These are phyloP conservation scores for Ochropacha duplaris DNA, from an alignment of 2,888 invertebrate genomes.

Conservation along the genomic window DNA sequence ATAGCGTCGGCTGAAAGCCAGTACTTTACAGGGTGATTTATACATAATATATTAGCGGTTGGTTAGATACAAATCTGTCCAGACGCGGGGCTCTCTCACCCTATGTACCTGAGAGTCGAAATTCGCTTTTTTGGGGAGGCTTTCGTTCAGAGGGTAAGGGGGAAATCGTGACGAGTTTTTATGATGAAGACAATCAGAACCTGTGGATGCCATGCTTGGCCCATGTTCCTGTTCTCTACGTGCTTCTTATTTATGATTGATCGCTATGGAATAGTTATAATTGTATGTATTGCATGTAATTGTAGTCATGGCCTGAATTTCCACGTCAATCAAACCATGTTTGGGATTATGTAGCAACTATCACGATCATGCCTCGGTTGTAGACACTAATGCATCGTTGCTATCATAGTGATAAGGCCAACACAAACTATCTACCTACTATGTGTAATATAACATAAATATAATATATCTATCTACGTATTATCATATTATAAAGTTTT, in stretches of 20 bases:
- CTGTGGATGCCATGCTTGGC: constrained; percentile 49
- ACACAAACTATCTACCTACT: background rate
- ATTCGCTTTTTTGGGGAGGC: constrained; percentile 36
- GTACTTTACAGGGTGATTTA: background rate
- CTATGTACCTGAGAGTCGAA: constrained; percentile 26
- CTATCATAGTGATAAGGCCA: background rate
- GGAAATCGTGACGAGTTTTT: constrained; percentile 65
- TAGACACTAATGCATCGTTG: background rate
- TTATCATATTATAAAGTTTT: too few relatives aligned
- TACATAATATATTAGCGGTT: constrained; percentile 11
- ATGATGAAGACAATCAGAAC: constrained; percentile 68
- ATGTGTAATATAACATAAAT: too few relatives aligned
- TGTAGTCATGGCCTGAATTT: background rate
- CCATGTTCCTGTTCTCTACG: constrained; percentile 51
- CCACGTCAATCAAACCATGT: background rate
- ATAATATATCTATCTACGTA: too few relatives aligned
- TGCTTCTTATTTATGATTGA: constrained; percentile 25
- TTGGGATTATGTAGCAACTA: background rate
- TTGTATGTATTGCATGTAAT: background rate
- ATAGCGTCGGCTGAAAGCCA: background rate
- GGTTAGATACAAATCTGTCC: constrained; percentile 18
- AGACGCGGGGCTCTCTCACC: constrained; percentile 21
- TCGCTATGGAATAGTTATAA: background rate
- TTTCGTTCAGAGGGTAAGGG: constrained; percentile 35
- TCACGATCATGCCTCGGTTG: background rate